These are phyloP conservation scores for Musca domestica DNA, from an alignment of 1,140 invertebrate species.

Conservation along the genomic window DNA sequence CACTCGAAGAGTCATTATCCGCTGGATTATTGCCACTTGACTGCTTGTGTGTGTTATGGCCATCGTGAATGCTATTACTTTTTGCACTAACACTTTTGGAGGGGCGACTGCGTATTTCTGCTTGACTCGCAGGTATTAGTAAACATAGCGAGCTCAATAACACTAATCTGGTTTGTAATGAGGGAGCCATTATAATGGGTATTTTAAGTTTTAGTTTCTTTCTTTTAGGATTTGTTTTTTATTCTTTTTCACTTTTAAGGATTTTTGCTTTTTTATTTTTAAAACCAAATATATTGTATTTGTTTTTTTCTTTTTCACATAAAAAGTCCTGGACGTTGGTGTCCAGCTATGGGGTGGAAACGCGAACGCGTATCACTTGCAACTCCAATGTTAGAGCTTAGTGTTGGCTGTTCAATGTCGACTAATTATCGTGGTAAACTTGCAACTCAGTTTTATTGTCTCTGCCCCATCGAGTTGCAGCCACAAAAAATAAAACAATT, in stretches of 20 bases:
- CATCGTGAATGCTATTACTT: background rate
- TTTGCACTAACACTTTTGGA: conserved; percentile 21
- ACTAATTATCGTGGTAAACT: conserved; percentile 49
- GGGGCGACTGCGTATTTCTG: conserved; percentile 40
- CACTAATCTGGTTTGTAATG: background rate
- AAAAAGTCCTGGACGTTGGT: conserved; percentile 3
- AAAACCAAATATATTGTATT: background rate
- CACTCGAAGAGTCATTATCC: background rate
- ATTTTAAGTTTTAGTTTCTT: background rate
- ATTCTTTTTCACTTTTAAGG: background rate
- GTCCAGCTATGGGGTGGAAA: background rate
- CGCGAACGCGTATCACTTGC: conserved; percentile 3
- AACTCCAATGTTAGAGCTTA: background rate
- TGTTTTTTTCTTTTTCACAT: conserved; percentile 1
- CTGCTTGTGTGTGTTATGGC: conserved; percentile 1
- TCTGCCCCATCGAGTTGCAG: conserved; percentile 18
- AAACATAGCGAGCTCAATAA: background rate
- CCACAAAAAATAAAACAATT: background rate
- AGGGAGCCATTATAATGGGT: background rate
- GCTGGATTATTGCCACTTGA: background rate
- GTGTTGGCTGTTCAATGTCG: conserved; percentile 30
- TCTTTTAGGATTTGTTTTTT: background rate
- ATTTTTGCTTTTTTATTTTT: background rate
- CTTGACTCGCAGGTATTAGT: conserved; percentile 24
- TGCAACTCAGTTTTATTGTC: conserved; percentile 54